These are phyloP conservation scores for Agriotes lineatus DNA, from an alignment of 2,888 invertebrate genomes.

Conservation along the genomic window DNA sequence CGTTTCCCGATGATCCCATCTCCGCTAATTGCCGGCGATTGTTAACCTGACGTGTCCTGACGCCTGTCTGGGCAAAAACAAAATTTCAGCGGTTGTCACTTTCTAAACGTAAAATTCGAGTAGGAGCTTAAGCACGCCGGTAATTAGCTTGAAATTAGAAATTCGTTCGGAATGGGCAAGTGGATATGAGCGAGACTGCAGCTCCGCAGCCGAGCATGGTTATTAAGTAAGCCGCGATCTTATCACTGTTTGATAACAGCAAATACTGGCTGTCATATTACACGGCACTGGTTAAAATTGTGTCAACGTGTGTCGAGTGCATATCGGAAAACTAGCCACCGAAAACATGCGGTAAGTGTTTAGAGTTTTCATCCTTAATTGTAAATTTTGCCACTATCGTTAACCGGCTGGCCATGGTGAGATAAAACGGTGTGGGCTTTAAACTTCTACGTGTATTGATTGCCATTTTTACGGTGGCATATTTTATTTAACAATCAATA, in stretches of 20 bases:
- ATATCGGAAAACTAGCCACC: slow-evolving; percentile 19
- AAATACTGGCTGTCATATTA: slow-evolving; percentile 36
- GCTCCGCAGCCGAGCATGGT: slow-evolving; percentile 32
- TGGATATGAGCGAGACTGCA: slow-evolving; percentile 15
- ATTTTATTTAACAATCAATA: slow-evolving; percentile 21
- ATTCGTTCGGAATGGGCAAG: slow-evolving; percentile 9
- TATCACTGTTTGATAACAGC: slow-evolving; percentile 47
- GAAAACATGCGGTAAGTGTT: slow-evolving; percentile 45
- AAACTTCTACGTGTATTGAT: no score
- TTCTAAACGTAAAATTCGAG: slow-evolving; percentile 16
- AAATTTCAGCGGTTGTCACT: slow-evolving; percentile 27
- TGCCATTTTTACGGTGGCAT: not conserved
- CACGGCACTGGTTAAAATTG: slow-evolving; percentile 28
- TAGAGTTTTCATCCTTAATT: no score
- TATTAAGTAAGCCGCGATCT: slow-evolving; percentile 43
- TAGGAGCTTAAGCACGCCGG: slow-evolving; percentile 10
- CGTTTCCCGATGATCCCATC: slow-evolving; percentile 64
- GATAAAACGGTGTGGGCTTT: no score
- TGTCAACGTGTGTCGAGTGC: slow-evolving; percentile 43
- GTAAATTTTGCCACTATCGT: no score
- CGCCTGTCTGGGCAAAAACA: slow-evolving; percentile 10
- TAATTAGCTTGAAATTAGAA: slow-evolving; percentile 8
- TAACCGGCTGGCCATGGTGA: no score
- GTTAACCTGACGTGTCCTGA: not conserved
- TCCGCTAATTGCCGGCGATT: not conserved